Evolutionary conservation across 1,140 invertebrate genomes (phyloP).

Genomic region (Amyelois transitella): DNA sequence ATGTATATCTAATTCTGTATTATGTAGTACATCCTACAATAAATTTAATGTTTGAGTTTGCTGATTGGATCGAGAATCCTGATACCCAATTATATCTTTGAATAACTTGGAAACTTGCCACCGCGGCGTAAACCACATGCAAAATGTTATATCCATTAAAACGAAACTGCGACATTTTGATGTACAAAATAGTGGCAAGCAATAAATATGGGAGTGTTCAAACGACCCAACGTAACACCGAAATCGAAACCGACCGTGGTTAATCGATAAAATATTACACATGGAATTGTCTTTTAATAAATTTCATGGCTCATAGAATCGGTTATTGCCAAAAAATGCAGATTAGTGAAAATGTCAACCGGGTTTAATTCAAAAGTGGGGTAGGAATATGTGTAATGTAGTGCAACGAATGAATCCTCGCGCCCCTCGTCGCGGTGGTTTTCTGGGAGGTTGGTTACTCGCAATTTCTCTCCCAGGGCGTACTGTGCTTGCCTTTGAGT

Average conservation of each 20-base stretch:
- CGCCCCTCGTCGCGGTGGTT: constrained; percentile 25
- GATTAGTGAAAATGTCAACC: constrained; percentile 60
- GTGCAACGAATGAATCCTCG: constrained; percentile 24
- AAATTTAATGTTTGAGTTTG: constrained; percentile 4
- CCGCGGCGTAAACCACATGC: constrained; percentile 5
- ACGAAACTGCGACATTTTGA: constrained; percentile 38
- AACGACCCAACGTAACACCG: constrained; percentile 46
- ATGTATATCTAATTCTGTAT: constrained; percentile 5
- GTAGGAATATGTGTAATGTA: constrained; percentile 43
- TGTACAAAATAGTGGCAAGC: constrained; percentile 42
- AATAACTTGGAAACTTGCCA: constrained; percentile 17
- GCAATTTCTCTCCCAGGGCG: not conserved
- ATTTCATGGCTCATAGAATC: constrained; percentile 57
- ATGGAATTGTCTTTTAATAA: constrained; percentile 57
- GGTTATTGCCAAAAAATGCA: constrained; percentile 59
- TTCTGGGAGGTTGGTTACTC: constrained; percentile 6
- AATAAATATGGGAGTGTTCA: constrained; percentile 51
- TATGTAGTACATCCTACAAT: too few relatives aligned
- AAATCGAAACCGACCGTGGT: constrained; percentile 59
- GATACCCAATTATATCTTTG: constrained; percentile 2
- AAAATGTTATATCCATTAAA: constrained; percentile 26
- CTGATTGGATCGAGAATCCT: constrained; percentile 1
- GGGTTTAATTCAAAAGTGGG: constrained; percentile 44
- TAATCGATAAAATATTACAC: constrained; percentile 70
- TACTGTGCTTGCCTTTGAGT: constrained; percentile 6